These are phyloP conservation scores for Drosophila busckii DNA, from an alignment of 1,140 invertebrate species.

Conservation along the genomic window DNA sequence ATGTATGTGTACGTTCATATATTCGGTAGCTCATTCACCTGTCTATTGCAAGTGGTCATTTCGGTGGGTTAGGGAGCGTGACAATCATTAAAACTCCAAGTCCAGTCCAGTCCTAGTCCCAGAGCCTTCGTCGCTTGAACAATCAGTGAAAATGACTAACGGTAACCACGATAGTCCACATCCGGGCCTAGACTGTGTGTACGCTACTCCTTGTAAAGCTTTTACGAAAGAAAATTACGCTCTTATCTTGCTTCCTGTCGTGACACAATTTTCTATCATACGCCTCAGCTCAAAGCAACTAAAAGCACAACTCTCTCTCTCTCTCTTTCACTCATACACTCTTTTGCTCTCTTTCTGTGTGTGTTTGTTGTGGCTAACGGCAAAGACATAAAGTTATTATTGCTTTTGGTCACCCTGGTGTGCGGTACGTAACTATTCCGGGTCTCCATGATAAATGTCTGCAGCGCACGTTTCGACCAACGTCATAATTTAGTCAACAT, in stretches of 20 bases:
- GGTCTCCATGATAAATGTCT: slow-evolving; percentile 63
- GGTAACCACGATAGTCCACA: slow-evolving; percentile 75
- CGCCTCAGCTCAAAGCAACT: slow-evolving; percentile 42
- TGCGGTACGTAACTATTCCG: slow-evolving; percentile 5
- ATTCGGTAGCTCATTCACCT: slow-evolving; percentile 24
- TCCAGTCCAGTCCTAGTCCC: slow-evolving; percentile 52
- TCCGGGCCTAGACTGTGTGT: slow-evolving; percentile 54
- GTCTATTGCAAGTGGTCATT: slow-evolving; percentile 59
- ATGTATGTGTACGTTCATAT: neutral
- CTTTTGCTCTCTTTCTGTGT: slow-evolving; percentile 7
- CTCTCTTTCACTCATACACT: too few species aligned
- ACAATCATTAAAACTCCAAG: slow-evolving; percentile 77
- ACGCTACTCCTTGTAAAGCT: slow-evolving; percentile 37
- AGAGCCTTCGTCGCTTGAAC: slow-evolving; percentile 57
- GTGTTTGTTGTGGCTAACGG: slow-evolving; percentile 21
- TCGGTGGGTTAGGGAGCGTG: slow-evolving; percentile 52
- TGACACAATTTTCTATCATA: slow-evolving; percentile 78
- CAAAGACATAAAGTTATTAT: slow-evolving; percentile 77
- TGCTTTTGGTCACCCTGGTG: slow-evolving; percentile 31
- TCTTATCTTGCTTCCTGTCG: slow-evolving; percentile 79
- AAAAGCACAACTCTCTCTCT: too few species aligned
- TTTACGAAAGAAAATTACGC: slow-evolving; percentile 75
- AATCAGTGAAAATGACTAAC: slow-evolving; percentile 77
- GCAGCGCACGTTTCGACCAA: slow-evolving; percentile 58
- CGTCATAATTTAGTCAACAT: slow-evolving; percentile 57